phyloP scores from a whole-genome alignment of 2,113 vertebrate species.

The Seriola quinqueradiata region DNA sequence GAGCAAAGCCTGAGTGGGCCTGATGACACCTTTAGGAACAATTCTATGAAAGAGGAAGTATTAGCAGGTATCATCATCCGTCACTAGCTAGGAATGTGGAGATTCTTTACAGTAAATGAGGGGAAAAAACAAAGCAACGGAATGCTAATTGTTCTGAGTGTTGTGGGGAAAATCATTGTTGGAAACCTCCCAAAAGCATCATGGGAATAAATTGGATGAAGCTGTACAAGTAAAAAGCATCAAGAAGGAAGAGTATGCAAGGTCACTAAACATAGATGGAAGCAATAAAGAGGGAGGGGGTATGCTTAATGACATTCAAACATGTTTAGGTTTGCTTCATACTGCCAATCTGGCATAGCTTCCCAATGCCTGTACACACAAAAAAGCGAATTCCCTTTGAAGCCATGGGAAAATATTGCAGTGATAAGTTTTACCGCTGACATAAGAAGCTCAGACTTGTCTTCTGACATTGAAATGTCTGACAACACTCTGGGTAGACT shows the following conservation, averaged over 20 bases:
- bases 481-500: background rate
- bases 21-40: background rate
- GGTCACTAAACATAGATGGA: background rate
- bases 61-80: background rate
- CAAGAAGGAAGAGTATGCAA: background rate
- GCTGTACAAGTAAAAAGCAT: background rate
- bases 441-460: constrained; percentile 4
- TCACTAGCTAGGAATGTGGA: background rate
- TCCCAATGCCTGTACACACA: background rate
- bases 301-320: background rate
- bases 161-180: background rate
- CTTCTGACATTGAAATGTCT: background rate
- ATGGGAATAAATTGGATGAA: background rate
- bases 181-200: background rate
- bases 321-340: background rate
- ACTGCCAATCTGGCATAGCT: background rate
- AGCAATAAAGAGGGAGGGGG: too few species aligned
- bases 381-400: background rate
- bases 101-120: background rate
- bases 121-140: background rate
- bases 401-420: constrained; percentile 7
- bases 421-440: constrained; percentile 22
- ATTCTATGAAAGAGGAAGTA: background rate
- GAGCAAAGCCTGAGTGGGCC: background rate
- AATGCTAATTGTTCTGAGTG: background rate